These are phyloP conservation scores for Coregonus ussuriensis DNA, from an alignment of 2,797 vertebrate species.

Conservation along the genomic window DNA sequence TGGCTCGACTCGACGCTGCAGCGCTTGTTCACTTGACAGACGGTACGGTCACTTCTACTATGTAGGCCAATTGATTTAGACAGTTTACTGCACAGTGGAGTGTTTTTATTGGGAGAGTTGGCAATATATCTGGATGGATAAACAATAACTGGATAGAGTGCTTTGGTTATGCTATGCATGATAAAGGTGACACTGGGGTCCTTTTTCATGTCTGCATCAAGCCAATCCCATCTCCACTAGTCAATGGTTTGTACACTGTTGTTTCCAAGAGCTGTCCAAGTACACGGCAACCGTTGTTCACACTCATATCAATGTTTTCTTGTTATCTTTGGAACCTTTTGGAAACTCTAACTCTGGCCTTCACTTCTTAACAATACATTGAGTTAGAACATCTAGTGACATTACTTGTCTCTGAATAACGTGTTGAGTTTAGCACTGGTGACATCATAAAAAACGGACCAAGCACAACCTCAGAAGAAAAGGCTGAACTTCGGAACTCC, in stretches of 20 bases:
- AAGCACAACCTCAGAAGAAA: constrained; percentile 28
- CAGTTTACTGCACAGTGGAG: constrained; percentile 38
- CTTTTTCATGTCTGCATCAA: constrained; percentile 21
- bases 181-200: constrained; percentile 55
- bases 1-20: not conserved
- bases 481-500: not conserved
- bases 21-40: constrained; percentile 22
- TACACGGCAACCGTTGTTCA: constrained; percentile 13
- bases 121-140: constrained; percentile 25
- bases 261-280: constrained; percentile 29
- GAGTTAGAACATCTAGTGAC: constrained; percentile 63
- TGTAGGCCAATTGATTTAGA: constrained; percentile 36
- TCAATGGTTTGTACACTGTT: constrained; percentile 43
- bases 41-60: constrained; percentile 14
- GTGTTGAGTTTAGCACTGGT: constrained; percentile 43
- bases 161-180: constrained; percentile 33
- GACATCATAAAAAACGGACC: constrained; percentile 44
- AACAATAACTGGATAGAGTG: constrained; percentile 48
- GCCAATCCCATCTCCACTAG: constrained; percentile 36
- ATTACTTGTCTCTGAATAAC: constrained; percentile 26
- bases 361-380: constrained; percentile 26
- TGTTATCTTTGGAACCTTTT: constrained; percentile 16
- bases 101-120: constrained; percentile 31
- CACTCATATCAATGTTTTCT: constrained; percentile 29
- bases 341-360: constrained; percentile 40